These are phyloP conservation scores for Manis crassicaudata DNA, from an alignment of 2,797 vertebrate species.

Conservation along the genomic window DNA sequence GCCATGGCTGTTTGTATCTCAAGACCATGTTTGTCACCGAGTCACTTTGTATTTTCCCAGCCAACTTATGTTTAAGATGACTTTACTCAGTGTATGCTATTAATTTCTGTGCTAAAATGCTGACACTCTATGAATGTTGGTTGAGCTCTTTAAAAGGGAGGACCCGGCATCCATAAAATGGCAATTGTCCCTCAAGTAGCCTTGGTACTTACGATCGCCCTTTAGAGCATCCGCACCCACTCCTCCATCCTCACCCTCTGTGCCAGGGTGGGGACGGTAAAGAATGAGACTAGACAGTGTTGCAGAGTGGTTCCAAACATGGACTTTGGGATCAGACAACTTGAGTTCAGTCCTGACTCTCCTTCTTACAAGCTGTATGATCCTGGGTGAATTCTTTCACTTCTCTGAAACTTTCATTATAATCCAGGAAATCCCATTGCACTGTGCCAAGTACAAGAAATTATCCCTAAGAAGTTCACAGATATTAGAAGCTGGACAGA, in stretches of 20 bases:
- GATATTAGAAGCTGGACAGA: slow-evolving; percentile 11
- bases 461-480: slow-evolving; percentile 52
- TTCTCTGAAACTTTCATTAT: slow-evolving; percentile 32
- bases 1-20: slow-evolving; percentile 36
- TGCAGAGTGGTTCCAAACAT: not conserved
- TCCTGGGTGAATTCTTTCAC: not conserved
- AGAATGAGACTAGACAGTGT: not conserved
- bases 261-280: not conserved
- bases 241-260: not conserved
- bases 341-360: not conserved
- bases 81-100: slow-evolving; percentile 17
- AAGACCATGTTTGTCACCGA: not conserved
- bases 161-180: not conserved
- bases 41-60: slow-evolving; percentile 42
- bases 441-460: slow-evolving; percentile 7
- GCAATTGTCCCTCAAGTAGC: not conserved
- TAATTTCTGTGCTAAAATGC: slow-evolving; percentile 41
- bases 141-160: slow-evolving; percentile 50
- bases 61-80: slow-evolving; percentile 21
- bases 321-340: not conserved
- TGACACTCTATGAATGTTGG: not conserved
- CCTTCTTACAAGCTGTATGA: not conserved
- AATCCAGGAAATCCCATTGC: slow-evolving; percentile 27
- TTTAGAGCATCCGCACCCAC: not conserved
- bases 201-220: slow-evolving; percentile 16